A percentile compares a stretch with the other conserved stretches of the same genome.
Conservation (phyloP, 2,797 vertebrate genomes). For the Podargus strigoides region DNA sequence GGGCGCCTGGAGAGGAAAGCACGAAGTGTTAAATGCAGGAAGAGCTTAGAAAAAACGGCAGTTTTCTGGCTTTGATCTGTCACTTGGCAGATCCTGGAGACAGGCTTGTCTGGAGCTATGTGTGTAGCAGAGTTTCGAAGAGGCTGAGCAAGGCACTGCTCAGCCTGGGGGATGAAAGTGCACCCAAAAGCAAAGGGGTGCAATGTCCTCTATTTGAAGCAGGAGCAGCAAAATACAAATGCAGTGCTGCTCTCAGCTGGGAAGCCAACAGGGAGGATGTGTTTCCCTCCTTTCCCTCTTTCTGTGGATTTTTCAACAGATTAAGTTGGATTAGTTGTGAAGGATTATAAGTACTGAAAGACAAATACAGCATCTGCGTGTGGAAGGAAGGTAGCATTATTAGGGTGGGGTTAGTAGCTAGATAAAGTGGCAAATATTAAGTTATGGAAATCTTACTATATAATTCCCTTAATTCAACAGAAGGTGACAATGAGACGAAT, state of each 20-base stretch:
- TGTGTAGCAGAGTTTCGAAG: neutral
- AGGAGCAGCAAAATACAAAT: neutral
- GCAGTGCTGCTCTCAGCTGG: neutral
- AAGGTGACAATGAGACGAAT: slow-evolving; percentile 16
- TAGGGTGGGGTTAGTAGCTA: neutral
- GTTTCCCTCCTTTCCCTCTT: neutral
- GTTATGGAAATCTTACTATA: neutral
- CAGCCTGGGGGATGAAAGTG: slow-evolving; percentile 2
- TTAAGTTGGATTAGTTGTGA: neutral
- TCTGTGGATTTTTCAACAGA: neutral
- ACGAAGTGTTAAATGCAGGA: neutral
- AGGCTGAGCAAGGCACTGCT: neutral
- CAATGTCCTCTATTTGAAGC: neutral
- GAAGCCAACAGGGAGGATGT: neutral
- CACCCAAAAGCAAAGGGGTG: neutral
- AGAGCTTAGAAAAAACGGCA: neutral
- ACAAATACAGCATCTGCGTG: neutral
- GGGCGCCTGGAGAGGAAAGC: neutral
- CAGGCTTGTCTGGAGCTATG: slow-evolving; percentile 19
- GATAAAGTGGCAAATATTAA: neutral
- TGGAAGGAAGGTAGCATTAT: neutral
- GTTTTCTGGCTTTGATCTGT: slow-evolving; percentile 51
- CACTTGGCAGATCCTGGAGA: slow-evolving; percentile 14
- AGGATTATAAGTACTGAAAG: neutral
- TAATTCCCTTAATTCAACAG: slow-evolving; percentile 11